Evolutionary conservation across 2,113 vertebrate genomes (phyloP), one percentile per base, ranked within the genome.

Genomic region (Pterocles gutturalis): DNA sequence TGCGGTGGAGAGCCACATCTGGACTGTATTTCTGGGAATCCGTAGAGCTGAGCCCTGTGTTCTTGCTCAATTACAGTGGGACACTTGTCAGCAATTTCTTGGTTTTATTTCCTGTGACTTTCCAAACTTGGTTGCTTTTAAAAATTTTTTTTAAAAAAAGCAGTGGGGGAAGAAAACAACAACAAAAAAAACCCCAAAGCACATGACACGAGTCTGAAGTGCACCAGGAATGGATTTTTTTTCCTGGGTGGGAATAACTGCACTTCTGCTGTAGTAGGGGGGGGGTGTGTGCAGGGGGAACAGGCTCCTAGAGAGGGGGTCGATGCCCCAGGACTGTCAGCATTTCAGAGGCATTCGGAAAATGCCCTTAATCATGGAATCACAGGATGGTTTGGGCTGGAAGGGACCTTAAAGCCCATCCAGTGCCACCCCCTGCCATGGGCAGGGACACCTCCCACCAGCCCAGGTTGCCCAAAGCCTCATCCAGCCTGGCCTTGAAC

Each of bases 1-100:
- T 34, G 2, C 21, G 0, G 7, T 61, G 83, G 72, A n/a, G 90
- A 83, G 83, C 88, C 13, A 36, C 88, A 71, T 93, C 83, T 94
- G 93, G 87, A 5, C 81, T 7, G 3, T 18, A 31, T 95, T 97
- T 95, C 96, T 97, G 96, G 83, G 77, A 94, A 95, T 69, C 79
- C 17, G 1, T 1, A 11, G 69, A n/a, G 95, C 90, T 87, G 78
- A 91, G 87, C 89, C 87, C 77, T 79, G 46, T 79, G 91, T 94
- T 95, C 96, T 79, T 87, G 81, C 95, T 97, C 96, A 77, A 86
- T 92, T 79, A 71, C 69, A 76, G 87, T 2, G 36, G 93, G 78
- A 89, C 88, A 76, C 75, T 81, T 46, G 93, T 97, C 93, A 96
- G 97, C 96, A 85, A 25, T 97, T 96, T 88, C 41, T 64, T 87